Evolutionary conservation across 2,113 vertebrate species (phyloP).

Genomic region (Menura novaehollandiae): DNA sequence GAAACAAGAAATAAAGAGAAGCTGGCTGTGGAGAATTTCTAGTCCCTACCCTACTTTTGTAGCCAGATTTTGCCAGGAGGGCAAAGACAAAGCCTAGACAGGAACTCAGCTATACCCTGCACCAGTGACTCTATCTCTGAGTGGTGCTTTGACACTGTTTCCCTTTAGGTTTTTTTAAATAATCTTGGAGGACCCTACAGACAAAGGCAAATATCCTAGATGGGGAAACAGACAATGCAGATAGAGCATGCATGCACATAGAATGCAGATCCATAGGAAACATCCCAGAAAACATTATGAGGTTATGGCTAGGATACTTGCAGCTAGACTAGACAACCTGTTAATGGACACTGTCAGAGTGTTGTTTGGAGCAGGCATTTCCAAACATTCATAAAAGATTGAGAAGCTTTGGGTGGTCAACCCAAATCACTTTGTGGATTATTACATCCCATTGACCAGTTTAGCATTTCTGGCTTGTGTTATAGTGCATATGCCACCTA

Average conservation of each 20-base stretch:
- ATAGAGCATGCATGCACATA: neutral
- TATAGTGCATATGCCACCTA: neutral
- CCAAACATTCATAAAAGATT: neutral
- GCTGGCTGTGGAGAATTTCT: neutral
- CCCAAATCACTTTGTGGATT: neutral
- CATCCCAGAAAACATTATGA: neutral
- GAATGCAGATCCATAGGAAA: neutral
- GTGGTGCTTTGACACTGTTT: neutral
- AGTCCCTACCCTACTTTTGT: neutral
- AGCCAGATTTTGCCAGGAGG: neutral
- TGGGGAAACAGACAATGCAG: neutral
- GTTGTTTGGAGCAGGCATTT: neutral
- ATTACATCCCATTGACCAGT: neutral
- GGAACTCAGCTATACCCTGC: neutral
- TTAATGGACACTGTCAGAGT: neutral
- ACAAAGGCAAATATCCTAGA: neutral
- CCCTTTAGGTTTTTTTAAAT: neutral
- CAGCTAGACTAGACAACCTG: neutral
- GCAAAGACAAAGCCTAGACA: neutral
- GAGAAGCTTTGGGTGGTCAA: neutral
- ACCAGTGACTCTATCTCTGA: neutral
- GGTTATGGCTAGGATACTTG: neutral
- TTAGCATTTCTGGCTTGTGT: neutral
- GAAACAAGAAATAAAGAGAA: neutral
- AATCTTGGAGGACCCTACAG: neutral